phyloP scores from a whole-genome alignment of 2,113 vertebrate genomes.

The Lynx canadensis region DNA sequence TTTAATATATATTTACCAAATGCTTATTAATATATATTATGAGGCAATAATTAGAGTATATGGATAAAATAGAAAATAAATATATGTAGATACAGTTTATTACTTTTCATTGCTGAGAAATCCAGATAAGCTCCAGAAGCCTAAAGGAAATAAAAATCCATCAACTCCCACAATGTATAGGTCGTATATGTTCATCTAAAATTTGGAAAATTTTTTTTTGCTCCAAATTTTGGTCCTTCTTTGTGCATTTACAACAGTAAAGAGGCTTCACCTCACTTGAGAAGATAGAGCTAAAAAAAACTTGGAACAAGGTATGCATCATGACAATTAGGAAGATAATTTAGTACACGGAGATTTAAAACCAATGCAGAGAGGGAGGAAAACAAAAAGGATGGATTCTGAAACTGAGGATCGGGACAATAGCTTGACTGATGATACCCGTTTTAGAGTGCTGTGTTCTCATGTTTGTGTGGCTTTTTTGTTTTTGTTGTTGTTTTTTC shows the following conservation, averaged over 20 bases:
- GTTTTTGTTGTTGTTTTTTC: background rate
- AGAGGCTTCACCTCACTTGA: background rate
- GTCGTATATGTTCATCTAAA: background rate
- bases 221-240: background rate
- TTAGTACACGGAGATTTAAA: slow-evolving; percentile 7
- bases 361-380: background rate
- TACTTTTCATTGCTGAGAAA: background rate
- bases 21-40: background rate
- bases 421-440: background rate
- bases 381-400: background rate
- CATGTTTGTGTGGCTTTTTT: background rate
- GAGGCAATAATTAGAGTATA: background rate
- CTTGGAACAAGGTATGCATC: background rate
- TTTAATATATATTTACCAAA: background rate
- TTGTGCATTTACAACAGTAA: background rate
- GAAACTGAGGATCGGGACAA: background rate
- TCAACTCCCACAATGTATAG: background rate
- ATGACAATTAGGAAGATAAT: background rate
- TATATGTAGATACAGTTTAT: background rate
- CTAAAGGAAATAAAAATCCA: background rate
- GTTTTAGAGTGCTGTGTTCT: background rate
- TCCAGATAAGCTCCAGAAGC: background rate
- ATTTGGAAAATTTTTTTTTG: background rate
- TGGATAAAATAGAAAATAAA: background rate
- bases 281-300: background rate